Base-by-base conservation (phyloP, 2,113 vertebrate species). In the Mirounga angustirostris region DNA sequence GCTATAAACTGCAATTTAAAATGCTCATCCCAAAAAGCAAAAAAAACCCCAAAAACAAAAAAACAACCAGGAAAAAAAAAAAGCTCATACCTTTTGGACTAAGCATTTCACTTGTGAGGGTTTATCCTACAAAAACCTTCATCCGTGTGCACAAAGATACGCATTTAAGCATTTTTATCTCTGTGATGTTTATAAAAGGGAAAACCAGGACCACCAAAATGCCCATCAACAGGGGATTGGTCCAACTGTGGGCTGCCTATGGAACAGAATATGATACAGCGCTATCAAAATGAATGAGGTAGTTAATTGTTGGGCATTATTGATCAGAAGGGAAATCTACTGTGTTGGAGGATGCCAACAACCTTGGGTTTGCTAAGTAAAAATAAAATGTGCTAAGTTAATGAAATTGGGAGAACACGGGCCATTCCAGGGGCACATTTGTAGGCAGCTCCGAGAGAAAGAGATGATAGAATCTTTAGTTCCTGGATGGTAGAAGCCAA, bases 291-390 rank as follows among this genome's bases (percentile, higher is more conserved):
- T 36, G 90, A 91, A 80, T 5, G 90, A 79, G 9, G 54, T 6
- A 56, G 94, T 71, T 92, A 56, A 89, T 33, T 69, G 54, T 56
- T 63, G 18, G 67, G 40, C n/a, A n/a, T 85, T 89, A 95, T 90
- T 61, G 97, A 95, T 89, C 79, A 80, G 93, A 81, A 95, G 92
- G 96, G 83, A 94, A 95, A 84, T 95, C 83, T 90, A 21, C 67
- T 56, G 54, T 92, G n/a, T 46, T 5, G 1, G 74, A 56, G 14
- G 7, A 36, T 63, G 87, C 40, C 58, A 89, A 56, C 0, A 16
- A 78, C 69, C 94, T 67, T 71, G 58, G 46, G 94, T 61, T 95
- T 79, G 78, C 97, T 93, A 89, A 89, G 89, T 26, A n/a, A 71
- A 89, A 93, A 79, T 81, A 91, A 86, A 89, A 61, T 19, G 74